A percentile compares a stretch with the other conserved stretches of the same genome.
phyloP scores from a whole-genome alignment of 2,888 invertebrate species.

The Thereva nobilitata region DNA sequence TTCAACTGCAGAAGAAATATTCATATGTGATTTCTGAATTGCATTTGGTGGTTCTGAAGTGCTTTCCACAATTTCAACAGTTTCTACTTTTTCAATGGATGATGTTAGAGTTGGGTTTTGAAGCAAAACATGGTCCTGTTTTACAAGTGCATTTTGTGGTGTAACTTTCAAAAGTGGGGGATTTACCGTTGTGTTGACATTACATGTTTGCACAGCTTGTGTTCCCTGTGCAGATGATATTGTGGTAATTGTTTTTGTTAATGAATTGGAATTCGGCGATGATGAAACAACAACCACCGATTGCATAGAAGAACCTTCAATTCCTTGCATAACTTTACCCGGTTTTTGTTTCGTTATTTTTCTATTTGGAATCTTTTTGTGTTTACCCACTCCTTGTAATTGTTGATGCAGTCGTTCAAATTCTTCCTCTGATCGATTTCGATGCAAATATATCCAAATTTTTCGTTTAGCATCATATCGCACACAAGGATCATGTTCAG shows the following conservation, averaged over 20 bases:
- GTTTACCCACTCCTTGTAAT: slow-evolving; percentile 66
- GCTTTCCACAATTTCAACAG: slow-evolving; percentile 39
- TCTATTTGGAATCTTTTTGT: slow-evolving; percentile 56
- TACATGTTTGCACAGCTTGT: slow-evolving; percentile 12
- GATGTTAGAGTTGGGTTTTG: slow-evolving; percentile 22
- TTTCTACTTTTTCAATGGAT: slow-evolving; percentile 31
- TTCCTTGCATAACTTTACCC: slow-evolving; percentile 4
- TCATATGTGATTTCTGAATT: slow-evolving; percentile 23
- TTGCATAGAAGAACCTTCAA: slow-evolving; percentile 22
- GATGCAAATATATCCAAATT: slow-evolving; percentile 94
- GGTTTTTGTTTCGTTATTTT: slow-evolving; percentile 46
- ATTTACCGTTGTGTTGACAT: slow-evolving; percentile 14
- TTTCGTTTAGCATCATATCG: slow-evolving; percentile 90
- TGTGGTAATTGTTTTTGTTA: slow-evolving; percentile 39
- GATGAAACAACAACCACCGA: slow-evolving; percentile 21
- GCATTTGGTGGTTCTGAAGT: slow-evolving; percentile 33
- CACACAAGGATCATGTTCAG: slow-evolving; percentile 88
- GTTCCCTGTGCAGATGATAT: slow-evolving; percentile 39
- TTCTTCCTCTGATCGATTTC: slow-evolving; percentile 66
- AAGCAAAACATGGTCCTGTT: slow-evolving; percentile 42
- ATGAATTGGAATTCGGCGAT: slow-evolving; percentile 6
- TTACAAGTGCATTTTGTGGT: slow-evolving; percentile 38
- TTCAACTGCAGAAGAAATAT: slow-evolving; percentile 35
- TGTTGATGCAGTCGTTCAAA: slow-evolving; percentile 72
- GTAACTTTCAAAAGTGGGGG: slow-evolving; percentile 40